A percentile compares a stretch with the other conserved stretches of the same genome.
These are phyloP conservation scores for Alosa alosa DNA, from an alignment of 2,113 vertebrate genomes.

Conservation along the genomic window DNA sequence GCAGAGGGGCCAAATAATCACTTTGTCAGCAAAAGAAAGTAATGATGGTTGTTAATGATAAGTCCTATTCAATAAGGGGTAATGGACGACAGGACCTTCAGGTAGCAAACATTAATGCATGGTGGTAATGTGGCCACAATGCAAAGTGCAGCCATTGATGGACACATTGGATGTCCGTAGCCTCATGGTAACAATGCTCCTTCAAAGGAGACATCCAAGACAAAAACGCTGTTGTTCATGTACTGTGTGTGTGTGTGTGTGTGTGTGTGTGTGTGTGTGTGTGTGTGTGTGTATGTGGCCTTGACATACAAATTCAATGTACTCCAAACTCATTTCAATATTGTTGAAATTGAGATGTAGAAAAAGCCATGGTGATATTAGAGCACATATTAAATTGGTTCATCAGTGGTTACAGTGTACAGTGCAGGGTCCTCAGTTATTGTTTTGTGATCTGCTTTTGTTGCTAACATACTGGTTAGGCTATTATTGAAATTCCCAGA, in stretches of 20 bases:
- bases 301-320: background rate
- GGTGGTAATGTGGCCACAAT: too few relatives aligned
- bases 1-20: background rate
- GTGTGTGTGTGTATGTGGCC: background rate
- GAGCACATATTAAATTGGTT: background rate
- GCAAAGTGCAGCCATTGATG: too few relatives aligned
- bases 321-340: background rate
- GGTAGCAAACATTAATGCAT: too few relatives aligned
- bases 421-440: slow-evolving; percentile 49
- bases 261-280: background rate
- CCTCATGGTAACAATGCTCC: too few relatives aligned
- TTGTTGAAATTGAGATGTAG: background rate
- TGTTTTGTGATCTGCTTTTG: slow-evolving; percentile 44
- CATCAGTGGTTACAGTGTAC: background rate
- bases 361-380: background rate
- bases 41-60: background rate
- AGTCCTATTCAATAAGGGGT: too few relatives aligned
- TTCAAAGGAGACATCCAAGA: too few relatives aligned
- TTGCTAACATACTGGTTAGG: slow-evolving; percentile 24
- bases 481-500: slow-evolving; percentile 39
- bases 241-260: too few relatives aligned
- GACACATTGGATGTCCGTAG: too few relatives aligned
- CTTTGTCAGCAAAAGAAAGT: background rate
- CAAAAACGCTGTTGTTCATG: too few relatives aligned
- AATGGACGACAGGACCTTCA: too few relatives aligned